Conservation (phyloP, 53 echinoderm and acorn worm genomes). For the Luidia sarsii region DNA sequence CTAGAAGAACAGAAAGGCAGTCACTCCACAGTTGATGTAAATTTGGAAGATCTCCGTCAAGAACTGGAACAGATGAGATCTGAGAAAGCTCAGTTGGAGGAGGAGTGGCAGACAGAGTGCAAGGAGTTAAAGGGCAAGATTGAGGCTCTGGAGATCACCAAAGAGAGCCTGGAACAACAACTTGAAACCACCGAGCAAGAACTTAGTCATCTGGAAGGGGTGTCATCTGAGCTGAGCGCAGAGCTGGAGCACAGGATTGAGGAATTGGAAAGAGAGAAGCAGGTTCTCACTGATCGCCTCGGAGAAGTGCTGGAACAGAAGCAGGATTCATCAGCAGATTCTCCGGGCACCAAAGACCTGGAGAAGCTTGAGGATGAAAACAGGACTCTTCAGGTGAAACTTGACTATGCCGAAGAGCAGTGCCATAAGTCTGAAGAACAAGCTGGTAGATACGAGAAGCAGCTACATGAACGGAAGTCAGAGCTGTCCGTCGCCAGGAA, state of each 20-base stretch:
- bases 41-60: conserved; percentile 1
- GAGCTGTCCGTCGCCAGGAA: conserved; percentile 29
- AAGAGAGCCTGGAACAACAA: conserved; percentile 32
- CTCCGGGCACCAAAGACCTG: neutral
- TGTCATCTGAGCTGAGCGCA: conserved; percentile 18
- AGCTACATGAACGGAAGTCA: neutral
- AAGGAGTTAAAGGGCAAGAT: conserved; percentile 13
- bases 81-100: conserved; percentile 35
- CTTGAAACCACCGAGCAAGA: conserved; percentile 35
- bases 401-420: conserved; percentile 13
- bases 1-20: too few relatives aligned
- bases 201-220: conserved; percentile 9
- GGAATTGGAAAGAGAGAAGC: conserved; percentile 49
- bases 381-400: neutral
- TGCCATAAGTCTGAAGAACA: conserved; percentile 11
- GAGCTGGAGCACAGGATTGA: conserved; percentile 51
- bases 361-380: conserved; percentile 30
- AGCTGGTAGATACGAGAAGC: neutral
- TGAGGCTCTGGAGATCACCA: conserved; percentile 23
- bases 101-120: conserved; percentile 27
- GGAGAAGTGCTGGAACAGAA: conserved; percentile 36
- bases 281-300: conserved; percentile 61
- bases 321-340: neutral
- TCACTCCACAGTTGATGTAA: too few relatives aligned
- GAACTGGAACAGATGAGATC: conserved; percentile 28